A percentile compares a stretch with the other conserved stretches of the same genome.
phyloP scores from a whole-genome alignment of 2,888 invertebrate genomes.

The Trichopoda pennipes region DNA sequence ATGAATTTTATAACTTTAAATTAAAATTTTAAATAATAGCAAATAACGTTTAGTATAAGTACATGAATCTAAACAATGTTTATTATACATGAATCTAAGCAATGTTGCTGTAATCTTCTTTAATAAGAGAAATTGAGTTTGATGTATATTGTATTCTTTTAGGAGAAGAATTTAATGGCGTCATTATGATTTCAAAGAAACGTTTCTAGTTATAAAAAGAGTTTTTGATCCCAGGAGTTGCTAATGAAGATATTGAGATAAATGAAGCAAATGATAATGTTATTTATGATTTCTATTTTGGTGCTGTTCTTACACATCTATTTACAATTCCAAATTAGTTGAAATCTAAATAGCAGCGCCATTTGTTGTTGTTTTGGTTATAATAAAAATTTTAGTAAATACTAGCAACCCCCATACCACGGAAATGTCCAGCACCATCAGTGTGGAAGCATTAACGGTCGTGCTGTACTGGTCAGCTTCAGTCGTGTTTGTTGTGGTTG shows the following conservation, averaged over 20 bases:
- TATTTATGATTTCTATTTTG: conserved; percentile 41
- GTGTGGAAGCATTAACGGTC: conserved; percentile 80
- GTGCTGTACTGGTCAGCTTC: conserved; percentile 80
- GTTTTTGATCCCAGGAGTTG: conserved; percentile 54
- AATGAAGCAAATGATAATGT: conserved; percentile 30
- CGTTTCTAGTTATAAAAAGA: conserved; percentile 29
- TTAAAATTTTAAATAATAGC: too few relatives aligned
- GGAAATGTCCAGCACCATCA: conserved; percentile 82
- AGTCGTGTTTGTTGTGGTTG: conserved; percentile 75
- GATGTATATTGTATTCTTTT: conserved; percentile 1
- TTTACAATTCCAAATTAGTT: conserved; percentile 6
- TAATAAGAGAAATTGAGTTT: neutral
- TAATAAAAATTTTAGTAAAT: conserved; percentile 29
- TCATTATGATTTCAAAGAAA: conserved; percentile 52
- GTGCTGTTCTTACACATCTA: neutral
- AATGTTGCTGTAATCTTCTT: conserved; percentile 7
- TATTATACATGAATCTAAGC: neutral
- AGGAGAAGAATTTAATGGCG: conserved; percentile 35
- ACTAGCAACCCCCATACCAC: conserved; percentile 80
- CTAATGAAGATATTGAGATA: conserved; percentile 54
- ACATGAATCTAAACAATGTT: conserved; percentile 1
- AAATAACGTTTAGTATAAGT: too few relatives aligned
- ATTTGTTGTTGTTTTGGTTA: conserved; percentile 4
- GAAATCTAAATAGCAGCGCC: neutral
- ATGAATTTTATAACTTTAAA: too few relatives aligned